phyloP scores from a whole-genome alignment of 2,888 invertebrate genomes.

The Amblyjoppa proteus region DNA sequence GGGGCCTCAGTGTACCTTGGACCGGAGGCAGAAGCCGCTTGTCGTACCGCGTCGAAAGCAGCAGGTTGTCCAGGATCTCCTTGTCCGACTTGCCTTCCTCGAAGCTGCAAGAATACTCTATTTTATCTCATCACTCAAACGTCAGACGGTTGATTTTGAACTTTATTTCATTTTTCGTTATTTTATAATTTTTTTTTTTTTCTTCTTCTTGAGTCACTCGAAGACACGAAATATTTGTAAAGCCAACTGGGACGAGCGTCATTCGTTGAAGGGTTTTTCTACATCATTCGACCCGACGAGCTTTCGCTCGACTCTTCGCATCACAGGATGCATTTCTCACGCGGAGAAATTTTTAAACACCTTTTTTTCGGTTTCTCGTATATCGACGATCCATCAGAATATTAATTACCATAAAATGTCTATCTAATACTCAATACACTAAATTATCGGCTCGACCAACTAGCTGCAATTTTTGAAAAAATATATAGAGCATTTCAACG shows the following conservation, averaged over 20 bases:
- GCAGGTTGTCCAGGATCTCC: constrained; percentile 95
- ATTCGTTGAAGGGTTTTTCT: not conserved
- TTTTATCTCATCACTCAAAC: constrained; percentile 43
- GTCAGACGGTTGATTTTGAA: not conserved
- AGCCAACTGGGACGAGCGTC: constrained; percentile 4
- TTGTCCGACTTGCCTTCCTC: constrained; percentile 97
- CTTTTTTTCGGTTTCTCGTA: constrained; percentile 5
- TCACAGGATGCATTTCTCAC: not conserved
- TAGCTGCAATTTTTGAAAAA: constrained; percentile 32
- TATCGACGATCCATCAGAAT: constrained; percentile 2
- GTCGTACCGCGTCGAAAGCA: constrained; percentile 95
- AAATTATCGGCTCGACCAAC: constrained; percentile 25
- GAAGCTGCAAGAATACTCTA: constrained; percentile 88
- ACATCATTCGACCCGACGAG: constrained; percentile 1
- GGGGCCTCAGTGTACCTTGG: constrained; percentile 89
- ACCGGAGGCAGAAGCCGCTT: constrained; percentile 96
- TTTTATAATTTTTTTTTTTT: not conserved
- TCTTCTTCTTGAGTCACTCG: not conserved
- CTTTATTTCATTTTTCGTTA: not conserved
- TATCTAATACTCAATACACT: constrained; percentile 38
- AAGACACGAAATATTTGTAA: not conserved
- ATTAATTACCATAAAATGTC: constrained; percentile 6
- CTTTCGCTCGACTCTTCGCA: not conserved
- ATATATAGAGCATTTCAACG: constrained; percentile 44
- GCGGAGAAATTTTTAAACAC: not conserved